Percentiles rank a stretch among this genome's conserved stretches.
Evolutionary conservation across 2,113 vertebrate genomes (phyloP).

Genomic region (Ammodytes marinus): DNA sequence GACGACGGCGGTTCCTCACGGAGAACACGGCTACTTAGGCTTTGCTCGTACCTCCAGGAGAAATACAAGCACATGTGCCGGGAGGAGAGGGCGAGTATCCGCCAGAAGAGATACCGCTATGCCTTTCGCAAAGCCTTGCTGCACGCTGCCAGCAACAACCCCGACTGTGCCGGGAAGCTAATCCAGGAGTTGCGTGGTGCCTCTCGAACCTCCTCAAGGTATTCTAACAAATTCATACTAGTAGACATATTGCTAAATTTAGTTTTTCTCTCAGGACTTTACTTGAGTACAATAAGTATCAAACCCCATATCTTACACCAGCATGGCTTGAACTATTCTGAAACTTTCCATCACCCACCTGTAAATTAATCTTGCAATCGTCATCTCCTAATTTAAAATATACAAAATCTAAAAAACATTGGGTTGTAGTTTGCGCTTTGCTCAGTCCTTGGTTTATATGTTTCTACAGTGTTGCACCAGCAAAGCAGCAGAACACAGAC

Average conservation of each 20-base stretch:
- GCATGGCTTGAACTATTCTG: not conserved
- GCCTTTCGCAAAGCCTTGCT: slow-evolving; percentile 95
- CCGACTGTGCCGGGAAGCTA: slow-evolving; percentile 90
- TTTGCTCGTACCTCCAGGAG: slow-evolving; percentile 98
- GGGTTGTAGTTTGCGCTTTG: not conserved
- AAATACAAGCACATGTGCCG: slow-evolving; percentile 99
- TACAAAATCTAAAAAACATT: not conserved
- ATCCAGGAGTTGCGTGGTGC: slow-evolving; percentile 89
- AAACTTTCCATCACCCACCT: not conserved
- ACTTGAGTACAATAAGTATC: not conserved
- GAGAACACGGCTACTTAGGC: slow-evolving; percentile 92
- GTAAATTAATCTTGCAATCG: not conserved
- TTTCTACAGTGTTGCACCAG: slow-evolving; percentile 84
- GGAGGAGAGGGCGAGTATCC: slow-evolving; percentile 94
- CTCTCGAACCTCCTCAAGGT: slow-evolving; percentile 87
- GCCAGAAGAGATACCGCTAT: slow-evolving; percentile 94
- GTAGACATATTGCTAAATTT: not conserved
- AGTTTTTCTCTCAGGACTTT: not conserved
- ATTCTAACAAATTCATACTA: not conserved
- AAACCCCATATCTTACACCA: not conserved
- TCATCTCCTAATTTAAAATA: slow-evolving; percentile 1
- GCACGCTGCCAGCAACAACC: slow-evolving; percentile 93
- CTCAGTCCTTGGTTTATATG: slow-evolving; percentile 48
- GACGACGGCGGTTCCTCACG: slow-evolving; percentile 88
- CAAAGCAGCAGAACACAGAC: slow-evolving; percentile 83